Percentiles rank a stretch among this genome's conserved stretches.
phyloP scores from a whole-genome alignment of 2,888 invertebrate genomes.

The Orthosia incerta region DNA sequence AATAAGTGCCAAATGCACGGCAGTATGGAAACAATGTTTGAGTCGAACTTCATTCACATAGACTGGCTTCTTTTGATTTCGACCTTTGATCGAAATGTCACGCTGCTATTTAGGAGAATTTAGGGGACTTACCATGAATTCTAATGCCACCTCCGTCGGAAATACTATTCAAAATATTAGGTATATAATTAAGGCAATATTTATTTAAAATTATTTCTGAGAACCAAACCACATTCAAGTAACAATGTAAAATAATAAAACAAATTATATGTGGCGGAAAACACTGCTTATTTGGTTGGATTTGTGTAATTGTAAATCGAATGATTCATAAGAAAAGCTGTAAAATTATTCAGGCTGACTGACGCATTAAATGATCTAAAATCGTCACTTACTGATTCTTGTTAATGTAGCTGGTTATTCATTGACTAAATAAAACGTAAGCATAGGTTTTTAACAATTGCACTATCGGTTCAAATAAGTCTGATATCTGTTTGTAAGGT shows the following conservation, averaged over 20 bases:
- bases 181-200: constrained; percentile 19
- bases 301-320: not conserved
- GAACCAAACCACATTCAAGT: not conserved
- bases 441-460: not conserved
- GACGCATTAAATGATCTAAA: constrained; percentile 17
- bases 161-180: constrained; percentile 28
- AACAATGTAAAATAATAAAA: not conserved
- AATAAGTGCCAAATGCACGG: constrained; percentile 9
- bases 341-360: constrained; percentile 9
- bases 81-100: constrained; percentile 71
- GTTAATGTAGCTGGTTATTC: constrained; percentile 4
- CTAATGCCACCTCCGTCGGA: constrained; percentile 33
- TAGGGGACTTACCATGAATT: constrained; percentile 45
- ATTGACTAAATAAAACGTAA: constrained; percentile 15
- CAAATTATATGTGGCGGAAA: not conserved
- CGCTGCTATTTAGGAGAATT: constrained; percentile 68
- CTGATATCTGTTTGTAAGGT: not conserved
- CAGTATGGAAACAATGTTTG: constrained; percentile 6
- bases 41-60: constrained; percentile 47
- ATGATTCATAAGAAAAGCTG: constrained; percentile 13
- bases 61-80: constrained; percentile 38
- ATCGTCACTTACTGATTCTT: constrained; percentile 18
- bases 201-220: constrained; percentile 7
- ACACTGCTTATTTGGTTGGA: not conserved
- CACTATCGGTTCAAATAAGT: not conserved